Evolutionary conservation across 2,888 invertebrate species (phyloP), one percentile per base, ranked within the genome.

Genomic region (Rhamnusium bicolor): DNA sequence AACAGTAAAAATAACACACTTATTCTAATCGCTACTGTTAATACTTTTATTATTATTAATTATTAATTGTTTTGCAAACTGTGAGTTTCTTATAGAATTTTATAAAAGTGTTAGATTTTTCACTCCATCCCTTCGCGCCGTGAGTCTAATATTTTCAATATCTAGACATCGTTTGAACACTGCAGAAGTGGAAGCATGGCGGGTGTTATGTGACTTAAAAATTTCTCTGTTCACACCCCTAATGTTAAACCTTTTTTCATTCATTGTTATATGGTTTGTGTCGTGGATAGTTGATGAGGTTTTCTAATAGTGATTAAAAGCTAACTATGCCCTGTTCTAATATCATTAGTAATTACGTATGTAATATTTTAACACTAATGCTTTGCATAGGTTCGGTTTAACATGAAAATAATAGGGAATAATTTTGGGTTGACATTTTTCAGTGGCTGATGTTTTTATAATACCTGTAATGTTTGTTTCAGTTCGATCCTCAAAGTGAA

Each of bases 331-430:
- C 40, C 12, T 0, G 18, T 46, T 8, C 47, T 54, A 3, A 70
- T 40, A 7, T 21, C n/a, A 46, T 32, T n/a, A 24, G 66, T 69
- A 16, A n/a, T n/a, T n/a, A n/a, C n/a, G n/a, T n/a, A n/a, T n/a
- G n/a, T n/a, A n/a, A n/a, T n/a, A n/a, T n/a, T n/a, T 21, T 16
- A 80, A 46, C 14, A 73, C 63, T 7, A 24, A 58, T 21, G 77
- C 73, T 27, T 72, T 72, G 40, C 78, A 78, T 14, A 79, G 69
- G 47, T 73, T 49, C n/a, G 74, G 72, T 27, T 75, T 74, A 67
- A 75, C 73, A 46, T 47, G 32, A 49, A 75, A 74, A 46, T 66
- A 61, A 12, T 75, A 76, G n/a, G 78, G 18, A n/a, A 24, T 58
- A 24, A 81, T 60, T 5, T 68, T 21, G 19, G 78, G 80, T 51